Percentiles rank a stretch among this genome's conserved stretches.
Conservation (phyloP, 1,140 invertebrate genomes). For the Ectropis grisescens region DNA sequence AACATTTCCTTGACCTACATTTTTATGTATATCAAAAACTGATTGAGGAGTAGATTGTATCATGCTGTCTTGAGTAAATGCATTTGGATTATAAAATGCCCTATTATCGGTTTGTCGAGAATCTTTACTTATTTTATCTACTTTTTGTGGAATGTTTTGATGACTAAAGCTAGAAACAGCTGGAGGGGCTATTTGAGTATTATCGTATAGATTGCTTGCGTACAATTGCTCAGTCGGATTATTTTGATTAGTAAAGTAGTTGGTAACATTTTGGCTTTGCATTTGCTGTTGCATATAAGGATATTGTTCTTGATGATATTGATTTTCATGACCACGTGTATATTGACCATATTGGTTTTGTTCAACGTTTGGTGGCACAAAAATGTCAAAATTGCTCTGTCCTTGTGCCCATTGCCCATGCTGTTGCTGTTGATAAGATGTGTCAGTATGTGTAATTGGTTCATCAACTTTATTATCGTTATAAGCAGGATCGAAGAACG, state of each 20-base stretch:
- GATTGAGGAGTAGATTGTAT: too few species aligned
- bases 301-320: not conserved
- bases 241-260: constrained; percentile 4
- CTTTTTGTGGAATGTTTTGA: too few species aligned
- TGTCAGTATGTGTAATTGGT: constrained; percentile 11
- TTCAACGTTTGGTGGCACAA: constrained; percentile 13
- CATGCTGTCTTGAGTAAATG: too few species aligned
- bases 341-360: constrained; percentile 3
- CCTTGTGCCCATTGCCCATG: constrained; percentile 1
- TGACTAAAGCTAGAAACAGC: too few species aligned
- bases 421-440: constrained; percentile 5
- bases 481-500: constrained; percentile 59
- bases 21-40: too few species aligned
- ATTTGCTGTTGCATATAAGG: not conserved
- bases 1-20: too few species aligned
- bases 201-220: constrained; percentile 6
- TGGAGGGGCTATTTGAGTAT: not conserved
- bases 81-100: too few species aligned
- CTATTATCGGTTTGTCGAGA: too few species aligned
- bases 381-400: constrained; percentile 22
- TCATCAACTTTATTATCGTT: constrained; percentile 28
- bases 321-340: not conserved
- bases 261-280: not conserved
- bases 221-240: constrained; percentile 8
- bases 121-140: too few species aligned